Conservation (phyloP, 2,888 invertebrate species). For the Amaurobius ferox region DNA sequence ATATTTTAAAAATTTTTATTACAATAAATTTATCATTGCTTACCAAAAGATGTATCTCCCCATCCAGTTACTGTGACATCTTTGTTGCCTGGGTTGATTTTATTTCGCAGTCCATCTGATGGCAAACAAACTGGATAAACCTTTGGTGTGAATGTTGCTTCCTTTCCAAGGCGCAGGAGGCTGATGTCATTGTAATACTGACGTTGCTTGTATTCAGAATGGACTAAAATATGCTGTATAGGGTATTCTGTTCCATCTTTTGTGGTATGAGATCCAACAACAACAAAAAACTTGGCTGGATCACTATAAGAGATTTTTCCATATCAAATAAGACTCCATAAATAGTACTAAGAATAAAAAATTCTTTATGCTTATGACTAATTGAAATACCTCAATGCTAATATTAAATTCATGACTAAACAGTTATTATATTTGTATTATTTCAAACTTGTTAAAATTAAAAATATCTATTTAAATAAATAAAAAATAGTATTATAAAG, state of each 20-base stretch:
- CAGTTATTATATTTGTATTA: too few relatives aligned
- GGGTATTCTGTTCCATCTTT: slow-evolving; percentile 57
- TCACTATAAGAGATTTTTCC: too few relatives aligned
- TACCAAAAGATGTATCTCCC: slow-evolving; percentile 69
- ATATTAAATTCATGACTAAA: too few relatives aligned
- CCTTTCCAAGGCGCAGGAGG: slow-evolving; percentile 22
- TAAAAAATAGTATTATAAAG: too few relatives aligned
- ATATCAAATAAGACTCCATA: too few relatives aligned
- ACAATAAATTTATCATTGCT: not conserved
- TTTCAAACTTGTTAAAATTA: too few relatives aligned
- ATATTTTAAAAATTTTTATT: too few relatives aligned
- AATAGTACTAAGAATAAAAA: too few relatives aligned
- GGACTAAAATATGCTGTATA: slow-evolving; percentile 26
- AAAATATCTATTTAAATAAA: too few relatives aligned
- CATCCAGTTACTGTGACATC: slow-evolving; percentile 64
- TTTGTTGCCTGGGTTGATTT: slow-evolving; percentile 6
- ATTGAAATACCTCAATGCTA: too few relatives aligned
- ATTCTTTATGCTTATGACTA: too few relatives aligned
- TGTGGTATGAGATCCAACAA: slow-evolving; percentile 44
- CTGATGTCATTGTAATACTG: slow-evolving; percentile 64
- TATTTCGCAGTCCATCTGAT: slow-evolving; percentile 20
- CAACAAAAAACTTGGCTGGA: slow-evolving; percentile 38
- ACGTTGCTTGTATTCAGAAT: slow-evolving; percentile 31
- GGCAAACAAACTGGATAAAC: slow-evolving; percentile 56
- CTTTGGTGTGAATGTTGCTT: slow-evolving; percentile 31